Base-by-base conservation (phyloP, 2,888 invertebrate species). In the Trachelus iudaicus region DNA sequence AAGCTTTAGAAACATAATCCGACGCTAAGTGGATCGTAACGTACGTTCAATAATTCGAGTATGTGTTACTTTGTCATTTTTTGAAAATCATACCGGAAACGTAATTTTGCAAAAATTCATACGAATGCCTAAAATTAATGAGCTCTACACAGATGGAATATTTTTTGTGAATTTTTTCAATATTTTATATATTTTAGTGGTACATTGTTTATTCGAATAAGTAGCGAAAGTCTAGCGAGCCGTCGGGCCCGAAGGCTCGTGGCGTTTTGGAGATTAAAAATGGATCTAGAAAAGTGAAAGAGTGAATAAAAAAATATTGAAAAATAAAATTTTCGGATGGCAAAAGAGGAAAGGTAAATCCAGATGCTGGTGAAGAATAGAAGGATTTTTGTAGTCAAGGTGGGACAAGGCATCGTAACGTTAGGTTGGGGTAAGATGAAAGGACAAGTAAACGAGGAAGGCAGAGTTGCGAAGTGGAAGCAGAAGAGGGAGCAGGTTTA, bases 391-490 rank as follows among this genome's bases (percentile, higher is more conserved):
- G 6, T 9, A 56, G 56, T 23, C 56, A 13, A 33, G 23, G 30
- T 37, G 13, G 34, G 34, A 31, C 31, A 23, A 68, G 76, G 37
- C 56, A 69, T 31, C 35, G 40, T 69, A 76, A 79, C 73, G 81
- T 81, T 81, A 84, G 83, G 83, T 79, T 82, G 80, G 79, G 79
- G 80, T 79, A 73, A 80, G 79, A 84, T 77, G 79, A 79, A 80
- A 83, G 81, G 82, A 37, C 71, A 74, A 78, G 73, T 73, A 77
- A 73, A 76, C 75, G 75, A 77, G 30, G 37, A 77, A 77, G 68
- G 73, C 75, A 80, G 75, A 73, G 75, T 76, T 76, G 71, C 69
- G 37, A 83, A 78, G 78, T 73, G 23, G 56, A 56, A 56, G 56
- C 56, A 56, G 56, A 56, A 56, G 56, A 23, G 56, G 56, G 56